Evolutionary conservation across 2,113 vertebrate species (phyloP), one percentile per base, ranked within the genome.

Genomic region (Gobius niger): DNA sequence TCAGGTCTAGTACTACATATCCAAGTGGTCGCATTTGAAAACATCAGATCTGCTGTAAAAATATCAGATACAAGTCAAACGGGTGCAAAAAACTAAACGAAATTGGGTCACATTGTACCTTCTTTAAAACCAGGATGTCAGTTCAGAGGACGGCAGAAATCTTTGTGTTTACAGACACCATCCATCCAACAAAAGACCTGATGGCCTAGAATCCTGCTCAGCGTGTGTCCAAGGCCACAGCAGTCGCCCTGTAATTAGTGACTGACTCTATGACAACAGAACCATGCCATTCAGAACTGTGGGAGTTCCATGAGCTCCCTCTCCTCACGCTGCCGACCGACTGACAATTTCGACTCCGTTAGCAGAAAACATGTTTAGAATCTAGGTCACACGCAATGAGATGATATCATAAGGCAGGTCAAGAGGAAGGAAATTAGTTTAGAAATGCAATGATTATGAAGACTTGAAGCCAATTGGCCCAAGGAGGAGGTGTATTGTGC

Each of bases 191-290:
- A 73, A 86, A 80, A 73, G 44, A 12, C 34, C 40, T 68, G 67
- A 69, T 73, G 71, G 64, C 14, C 67, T 57, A 42, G 67, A 73
- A 42, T 49, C 53, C 75, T 63, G 15, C 56, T 46, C 46, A 47
- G 70, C 60, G 70, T 67, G 68, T 44, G 41, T 57, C 52, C 68
- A 50, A 56, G 56, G 9, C 49, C 68, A 44, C 65, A 51, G 34
- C 59, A 67, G 61, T 65, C 70, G 24, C 24, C 19, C 59, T 47
- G 40, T 78, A 78, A 81, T 81, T 78, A 83, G 61, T 67, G 61
- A 82, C 66, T 67, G 61, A 82, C 66, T 62, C 18, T 3, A n/a
- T 73, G 47, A 81, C 62, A 60, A 67, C 50, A 7, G 44, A 47
- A 47, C 65, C 59, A 42, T 47, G 53, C 72, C 50, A 65, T 34